phyloP scores from a whole-genome alignment of 2,888 invertebrate species.

The Coleophora deauratella region DNA sequence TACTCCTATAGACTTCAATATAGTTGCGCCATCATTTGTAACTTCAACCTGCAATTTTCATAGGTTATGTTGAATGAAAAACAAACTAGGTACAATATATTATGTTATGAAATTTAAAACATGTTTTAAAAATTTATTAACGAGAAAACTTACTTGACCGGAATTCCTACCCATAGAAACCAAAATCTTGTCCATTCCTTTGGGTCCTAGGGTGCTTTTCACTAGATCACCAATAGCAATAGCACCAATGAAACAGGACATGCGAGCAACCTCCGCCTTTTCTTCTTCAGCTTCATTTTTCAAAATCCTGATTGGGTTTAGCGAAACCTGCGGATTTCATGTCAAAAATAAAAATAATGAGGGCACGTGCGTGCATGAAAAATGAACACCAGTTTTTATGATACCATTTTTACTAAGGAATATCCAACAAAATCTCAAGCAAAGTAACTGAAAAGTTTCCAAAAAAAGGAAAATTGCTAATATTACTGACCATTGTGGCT shows the following conservation, averaged over 20 bases:
- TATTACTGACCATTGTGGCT: too few species aligned
- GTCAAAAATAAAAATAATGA: not conserved
- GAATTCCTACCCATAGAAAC: conserved; percentile 86
- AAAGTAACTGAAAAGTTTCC: too few species aligned
- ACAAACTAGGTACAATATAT: too few species aligned
- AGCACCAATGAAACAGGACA: conserved; percentile 98
- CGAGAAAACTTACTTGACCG: conserved; percentile 65
- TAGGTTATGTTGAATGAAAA: not conserved
- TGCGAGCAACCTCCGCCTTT: conserved; percentile 95
- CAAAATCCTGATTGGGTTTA: conserved; percentile 95
- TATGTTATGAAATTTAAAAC: not conserved
- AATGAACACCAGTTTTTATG: too few species aligned
- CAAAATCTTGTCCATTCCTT: conserved; percentile 97
- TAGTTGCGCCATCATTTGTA: conserved; percentile 99
- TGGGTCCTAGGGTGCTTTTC: conserved; percentile 98
- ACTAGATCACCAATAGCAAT: conserved; percentile 99
- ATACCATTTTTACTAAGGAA: too few species aligned
- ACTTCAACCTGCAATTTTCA: conserved; percentile 86
- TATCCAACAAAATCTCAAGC: too few species aligned
- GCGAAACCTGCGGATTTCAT: conserved; percentile 76
- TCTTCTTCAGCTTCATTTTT: conserved; percentile 98
- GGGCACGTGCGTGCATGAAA: not conserved
- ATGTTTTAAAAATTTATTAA: not conserved
- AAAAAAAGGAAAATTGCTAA: too few species aligned
- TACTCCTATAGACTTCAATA: conserved; percentile 95